Evolutionary conservation across 2,113 vertebrate species (phyloP), one percentile per base, ranked within the genome.

Genomic region (Syngnathus typhle): DNA sequence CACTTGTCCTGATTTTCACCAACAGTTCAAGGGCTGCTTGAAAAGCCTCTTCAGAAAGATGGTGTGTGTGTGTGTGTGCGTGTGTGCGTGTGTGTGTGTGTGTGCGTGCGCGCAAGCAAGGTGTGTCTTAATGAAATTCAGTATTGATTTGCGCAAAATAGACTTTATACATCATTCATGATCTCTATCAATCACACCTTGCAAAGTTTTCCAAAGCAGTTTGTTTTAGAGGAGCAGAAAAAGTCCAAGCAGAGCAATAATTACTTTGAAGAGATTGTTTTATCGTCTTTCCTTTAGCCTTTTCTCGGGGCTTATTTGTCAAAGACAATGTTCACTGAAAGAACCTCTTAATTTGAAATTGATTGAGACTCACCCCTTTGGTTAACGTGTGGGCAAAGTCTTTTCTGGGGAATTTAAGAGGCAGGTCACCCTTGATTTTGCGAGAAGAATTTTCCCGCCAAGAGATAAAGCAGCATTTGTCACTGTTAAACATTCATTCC

Each of bases 161-260:
- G 89, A 89, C 90, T 89, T 92, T 88, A 91, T 93, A 90, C 91
- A 93, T 92, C 90, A 92, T 92, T 91, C 90, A 91, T 91, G 88
- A 78, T 90, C 85, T 85, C 89, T 88, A 84, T 93, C 92, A 89
- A 89, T 87, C 91, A 90, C 81, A 82, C 85, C 78, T 80, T 76
- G 84, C 82, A 77, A 83, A 84, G 84, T 85, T 90, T 88, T 91
- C 90, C 82, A 84, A 83, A 88, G 83, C 87, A 78, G 81, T 88
- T 89, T 83, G 80, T 87, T 89, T 88, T 84, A 83, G 72, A 81
- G 68, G 74, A 79, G 58, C 44, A 72, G 62, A 84, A 72, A 77
- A 87, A 73, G 65, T 80, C 67, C 51, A 77, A 84, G 84, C 73
- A 70, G 80, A 71, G 82, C 87, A 82, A 88, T 88, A 89, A 90